phyloP scores from a whole-genome alignment of 2,888 invertebrate species.

The Entomobrya multifasciata region DNA sequence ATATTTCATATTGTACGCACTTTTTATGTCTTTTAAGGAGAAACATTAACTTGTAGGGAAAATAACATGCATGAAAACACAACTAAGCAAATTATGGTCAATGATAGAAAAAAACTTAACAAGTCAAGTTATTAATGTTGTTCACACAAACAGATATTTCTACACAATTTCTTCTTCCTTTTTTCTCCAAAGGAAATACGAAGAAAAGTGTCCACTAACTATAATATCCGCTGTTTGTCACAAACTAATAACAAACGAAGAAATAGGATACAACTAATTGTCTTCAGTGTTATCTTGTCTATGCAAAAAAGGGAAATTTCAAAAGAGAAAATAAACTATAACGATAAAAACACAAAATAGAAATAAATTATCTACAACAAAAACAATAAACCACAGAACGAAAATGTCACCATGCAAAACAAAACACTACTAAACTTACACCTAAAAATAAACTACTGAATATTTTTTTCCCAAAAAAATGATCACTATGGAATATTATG shows the following conservation, averaged over 20 bases:
- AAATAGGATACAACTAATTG: slow-evolving; percentile 40
- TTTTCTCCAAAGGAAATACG: too few relatives aligned
- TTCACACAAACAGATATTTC: too few relatives aligned
- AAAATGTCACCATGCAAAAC: slow-evolving; percentile 40
- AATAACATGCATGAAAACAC: too few relatives aligned
- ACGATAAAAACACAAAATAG: slow-evolving; percentile 30
- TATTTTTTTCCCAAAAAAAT: neutral
- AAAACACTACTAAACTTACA: neutral
- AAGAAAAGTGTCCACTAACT: neutral
- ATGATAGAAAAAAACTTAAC: too few relatives aligned
- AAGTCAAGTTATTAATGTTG: too few relatives aligned
- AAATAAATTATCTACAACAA: slow-evolving; percentile 38
- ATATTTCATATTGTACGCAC: slow-evolving; percentile 31
- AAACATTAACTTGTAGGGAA: too few relatives aligned
- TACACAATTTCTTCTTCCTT: too few relatives aligned
- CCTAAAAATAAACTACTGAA: slow-evolving; percentile 19
- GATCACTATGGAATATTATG: too few relatives aligned
- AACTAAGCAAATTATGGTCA: too few relatives aligned
- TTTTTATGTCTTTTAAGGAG: too few relatives aligned
- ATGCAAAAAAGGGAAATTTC: slow-evolving; percentile 32
- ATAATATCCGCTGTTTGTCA: slow-evolving; percentile 13
- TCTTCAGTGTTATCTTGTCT: slow-evolving; percentile 21
- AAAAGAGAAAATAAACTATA: slow-evolving; percentile 38
- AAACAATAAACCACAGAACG: slow-evolving; percentile 36
- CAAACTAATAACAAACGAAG: neutral